Evolutionary conservation across 2,888 invertebrate genomes (phyloP).

Genomic region (Drosophila bunnanda): DNA sequence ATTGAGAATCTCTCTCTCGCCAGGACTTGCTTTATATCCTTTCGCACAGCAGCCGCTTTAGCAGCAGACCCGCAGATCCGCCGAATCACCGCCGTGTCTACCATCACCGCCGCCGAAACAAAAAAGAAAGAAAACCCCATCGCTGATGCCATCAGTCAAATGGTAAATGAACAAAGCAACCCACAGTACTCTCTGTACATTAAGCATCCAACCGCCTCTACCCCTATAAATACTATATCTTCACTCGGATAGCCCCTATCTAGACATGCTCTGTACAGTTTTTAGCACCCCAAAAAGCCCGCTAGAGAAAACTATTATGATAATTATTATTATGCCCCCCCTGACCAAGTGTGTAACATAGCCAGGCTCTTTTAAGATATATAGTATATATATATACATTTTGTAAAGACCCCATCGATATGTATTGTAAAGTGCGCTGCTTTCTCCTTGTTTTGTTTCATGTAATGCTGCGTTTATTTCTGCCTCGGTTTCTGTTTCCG

Average conservation of each 20-base stretch:
- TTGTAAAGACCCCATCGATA: constrained; percentile 54
- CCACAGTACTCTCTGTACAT: constrained; percentile 59
- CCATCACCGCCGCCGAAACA: constrained; percentile 4
- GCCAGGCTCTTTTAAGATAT: constrained; percentile 60
- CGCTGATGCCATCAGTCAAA: constrained; percentile 51
- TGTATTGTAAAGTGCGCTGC: constrained; percentile 73
- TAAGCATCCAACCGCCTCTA: constrained; percentile 49
- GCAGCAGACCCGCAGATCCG: constrained; percentile 26
- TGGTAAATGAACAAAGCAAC: constrained; percentile 72
- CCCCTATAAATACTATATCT: constrained; percentile 11
- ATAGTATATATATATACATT: constrained; percentile 27
- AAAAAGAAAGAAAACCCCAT: constrained; percentile 3
- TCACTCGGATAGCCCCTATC: constrained; percentile 8
- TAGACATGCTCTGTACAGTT: constrained; percentile 36
- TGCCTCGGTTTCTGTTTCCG: constrained; percentile 43
- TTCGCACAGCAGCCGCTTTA: constrained; percentile 48
- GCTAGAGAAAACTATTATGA: constrained; percentile 21
- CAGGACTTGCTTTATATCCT: constrained; percentile 46
- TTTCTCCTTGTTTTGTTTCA: constrained; percentile 52
- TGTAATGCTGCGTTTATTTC: constrained; percentile 43
- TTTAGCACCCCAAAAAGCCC: constrained; percentile 38
- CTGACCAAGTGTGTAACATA: constrained; percentile 61
- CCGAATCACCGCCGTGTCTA: not conserved
- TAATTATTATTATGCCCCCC: constrained; percentile 11
- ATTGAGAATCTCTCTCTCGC: constrained; percentile 39